These are phyloP conservation scores for Notechis scutatus DNA, from an alignment of 2,113 vertebrate genomes.

Conservation along the genomic window DNA sequence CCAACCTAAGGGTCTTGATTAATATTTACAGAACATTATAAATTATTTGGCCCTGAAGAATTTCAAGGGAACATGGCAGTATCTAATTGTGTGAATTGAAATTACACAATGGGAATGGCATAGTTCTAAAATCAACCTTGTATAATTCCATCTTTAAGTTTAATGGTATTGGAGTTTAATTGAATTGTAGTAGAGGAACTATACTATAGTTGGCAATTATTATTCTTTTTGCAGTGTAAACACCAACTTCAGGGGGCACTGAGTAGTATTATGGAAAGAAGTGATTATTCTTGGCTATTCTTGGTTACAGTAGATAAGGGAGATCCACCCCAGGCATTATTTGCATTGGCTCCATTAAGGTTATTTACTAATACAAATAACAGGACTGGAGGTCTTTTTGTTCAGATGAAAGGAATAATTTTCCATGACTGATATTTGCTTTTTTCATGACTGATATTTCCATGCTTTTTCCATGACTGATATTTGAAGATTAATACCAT, in stretches of 20 bases:
- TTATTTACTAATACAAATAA: neutral
- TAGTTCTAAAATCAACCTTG: neutral
- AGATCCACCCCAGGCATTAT: neutral
- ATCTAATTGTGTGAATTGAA: constrained; percentile 11
- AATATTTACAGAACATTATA: neutral
- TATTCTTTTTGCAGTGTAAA: neutral
- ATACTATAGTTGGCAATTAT: neutral
- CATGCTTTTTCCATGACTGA: neutral
- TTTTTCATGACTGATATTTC: neutral
- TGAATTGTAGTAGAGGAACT: neutral
- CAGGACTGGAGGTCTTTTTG: neutral
- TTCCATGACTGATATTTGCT: neutral
- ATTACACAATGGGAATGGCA: neutral
- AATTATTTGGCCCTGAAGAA: neutral
- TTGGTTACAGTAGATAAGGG: neutral
- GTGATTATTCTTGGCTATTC: neutral
- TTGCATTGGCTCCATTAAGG: neutral
- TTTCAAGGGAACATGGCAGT: neutral
- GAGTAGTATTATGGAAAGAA: neutral
- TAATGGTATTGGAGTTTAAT: neutral
- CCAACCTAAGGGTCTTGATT: constrained; percentile 1
- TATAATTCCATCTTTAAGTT: neutral
- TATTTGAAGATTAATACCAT: neutral
- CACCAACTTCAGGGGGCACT: neutral
- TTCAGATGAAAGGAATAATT: neutral